Conservation (phyloP, 2,113 vertebrate genomes). For the Alouatta palliata region DNA sequence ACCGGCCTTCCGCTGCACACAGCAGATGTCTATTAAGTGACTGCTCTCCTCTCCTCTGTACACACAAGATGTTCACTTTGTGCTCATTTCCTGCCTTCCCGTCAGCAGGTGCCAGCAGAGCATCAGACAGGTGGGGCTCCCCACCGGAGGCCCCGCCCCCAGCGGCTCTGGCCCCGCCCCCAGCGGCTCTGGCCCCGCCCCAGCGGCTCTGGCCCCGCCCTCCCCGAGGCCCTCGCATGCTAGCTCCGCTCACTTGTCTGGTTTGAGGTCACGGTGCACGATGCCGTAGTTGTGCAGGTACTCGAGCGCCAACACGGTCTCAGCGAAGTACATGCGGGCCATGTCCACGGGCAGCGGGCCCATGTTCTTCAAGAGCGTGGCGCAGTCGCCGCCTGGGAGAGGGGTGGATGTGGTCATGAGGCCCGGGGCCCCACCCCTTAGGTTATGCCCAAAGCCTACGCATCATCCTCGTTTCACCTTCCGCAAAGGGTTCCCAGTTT, state of each 20-base stretch:
- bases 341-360: slow-evolving; percentile 97
- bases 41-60: background rate
- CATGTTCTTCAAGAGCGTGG: slow-evolving; percentile 97
- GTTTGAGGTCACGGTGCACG: slow-evolving; percentile 98
- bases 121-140: background rate
- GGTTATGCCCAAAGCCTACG: rapidly evolving
- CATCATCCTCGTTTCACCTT: background rate
- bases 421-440: background rate
- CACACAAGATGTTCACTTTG: background rate
- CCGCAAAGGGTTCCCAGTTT: rapidly evolving
- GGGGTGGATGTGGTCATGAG: rapidly evolving
- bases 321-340: slow-evolving; percentile 97
- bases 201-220: background rate
- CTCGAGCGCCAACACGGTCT: slow-evolving; percentile 95
- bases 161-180: background rate
- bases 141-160: background rate
- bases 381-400: slow-evolving; percentile 93
- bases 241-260: slow-evolving; percentile 92
- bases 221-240: background rate
- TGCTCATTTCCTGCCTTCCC: background rate
- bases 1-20: background rate
- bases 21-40: background rate
- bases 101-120: background rate
- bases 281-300: slow-evolving; percentile 99
- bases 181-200: background rate